Evolutionary conservation across 2,113 vertebrate species (phyloP).

Genomic region (Chaetops frenatus): DNA sequence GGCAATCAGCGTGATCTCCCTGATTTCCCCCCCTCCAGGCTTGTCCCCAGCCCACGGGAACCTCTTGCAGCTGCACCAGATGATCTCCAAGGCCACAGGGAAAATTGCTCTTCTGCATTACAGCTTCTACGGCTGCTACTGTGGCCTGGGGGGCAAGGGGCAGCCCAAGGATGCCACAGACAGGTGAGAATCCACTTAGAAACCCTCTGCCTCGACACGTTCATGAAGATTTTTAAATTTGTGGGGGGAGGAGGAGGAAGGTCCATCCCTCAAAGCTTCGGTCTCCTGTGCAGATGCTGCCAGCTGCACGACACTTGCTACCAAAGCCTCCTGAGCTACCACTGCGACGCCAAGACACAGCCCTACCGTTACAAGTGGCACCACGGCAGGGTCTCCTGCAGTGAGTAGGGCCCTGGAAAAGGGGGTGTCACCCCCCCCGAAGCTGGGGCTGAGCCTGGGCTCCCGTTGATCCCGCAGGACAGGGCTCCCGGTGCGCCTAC

Average conservation of each 20-base stretch:
- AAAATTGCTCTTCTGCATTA: background rate
- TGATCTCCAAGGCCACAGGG: background rate
- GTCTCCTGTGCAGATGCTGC: slow-evolving; percentile 33
- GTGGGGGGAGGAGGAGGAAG: rapidly evolving
- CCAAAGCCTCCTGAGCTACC: rapidly evolving
- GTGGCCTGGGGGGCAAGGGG: background rate
- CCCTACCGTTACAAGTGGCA: rapidly evolving
- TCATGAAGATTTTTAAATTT: background rate
- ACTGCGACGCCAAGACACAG: background rate
- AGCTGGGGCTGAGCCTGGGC: background rate
- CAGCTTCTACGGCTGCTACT: slow-evolving; percentile 42
- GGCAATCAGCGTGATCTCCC: rapidly evolving
- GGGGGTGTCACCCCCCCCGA: rapidly evolving
- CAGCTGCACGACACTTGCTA: slow-evolving; percentile 35
- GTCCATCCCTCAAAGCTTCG: rapidly evolving
- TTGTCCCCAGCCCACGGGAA: background rate
- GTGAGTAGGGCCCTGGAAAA: background rate
- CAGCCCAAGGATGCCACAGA: slow-evolving; percentile 44
- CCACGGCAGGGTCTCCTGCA: background rate
- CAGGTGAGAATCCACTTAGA: background rate
- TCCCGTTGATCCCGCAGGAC: background rate
- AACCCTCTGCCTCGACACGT: rapidly evolving
- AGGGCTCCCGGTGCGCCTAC: background rate
- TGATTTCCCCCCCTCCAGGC: background rate
- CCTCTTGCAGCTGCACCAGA: background rate